Conservation (phyloP, 2,888 invertebrate species). For the Hesperia comma region DNA sequence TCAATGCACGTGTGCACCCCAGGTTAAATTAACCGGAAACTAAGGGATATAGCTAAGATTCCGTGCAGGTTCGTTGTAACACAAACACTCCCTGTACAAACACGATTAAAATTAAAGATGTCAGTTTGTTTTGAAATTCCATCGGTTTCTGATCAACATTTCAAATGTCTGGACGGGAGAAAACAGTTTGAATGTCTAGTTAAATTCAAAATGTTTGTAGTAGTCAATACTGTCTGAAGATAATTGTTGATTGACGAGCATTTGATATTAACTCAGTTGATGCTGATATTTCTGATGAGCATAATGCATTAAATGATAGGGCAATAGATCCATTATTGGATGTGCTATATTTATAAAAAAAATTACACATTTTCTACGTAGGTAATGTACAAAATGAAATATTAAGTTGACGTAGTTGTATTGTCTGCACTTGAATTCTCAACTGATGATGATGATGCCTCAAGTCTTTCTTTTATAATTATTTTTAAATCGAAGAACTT, state of each 20-base stretch:
- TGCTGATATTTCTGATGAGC: background rate
- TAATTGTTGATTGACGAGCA: background rate
- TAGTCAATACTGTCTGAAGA: background rate
- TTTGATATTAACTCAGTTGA: background rate
- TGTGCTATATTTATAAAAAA: no score
- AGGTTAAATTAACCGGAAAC: conserved; percentile 81
- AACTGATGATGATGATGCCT: no score
- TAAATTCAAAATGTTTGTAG: background rate
- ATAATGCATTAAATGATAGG: no score
- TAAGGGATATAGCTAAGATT: conserved; percentile 77
- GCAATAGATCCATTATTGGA: no score
- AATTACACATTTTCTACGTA: no score
- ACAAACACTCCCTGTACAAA: conserved; percentile 30
- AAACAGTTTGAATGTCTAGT: background rate
- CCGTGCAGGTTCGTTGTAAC: conserved; percentile 66
- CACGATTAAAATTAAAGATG: conserved; percentile 25
- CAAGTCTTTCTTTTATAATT: no score
- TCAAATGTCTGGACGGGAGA: background rate
- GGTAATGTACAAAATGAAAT: no score
- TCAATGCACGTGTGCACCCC: conserved; percentile 34
- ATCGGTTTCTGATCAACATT: conserved; percentile 25
- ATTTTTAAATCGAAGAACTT: no score
- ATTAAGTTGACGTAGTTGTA: no score
- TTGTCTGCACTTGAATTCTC: no score
- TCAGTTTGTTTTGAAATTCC: conserved; percentile 31